These are phyloP conservation scores for Macroramphosus scolopax DNA, from an alignment of 2,797 vertebrate species.

Conservation along the genomic window DNA sequence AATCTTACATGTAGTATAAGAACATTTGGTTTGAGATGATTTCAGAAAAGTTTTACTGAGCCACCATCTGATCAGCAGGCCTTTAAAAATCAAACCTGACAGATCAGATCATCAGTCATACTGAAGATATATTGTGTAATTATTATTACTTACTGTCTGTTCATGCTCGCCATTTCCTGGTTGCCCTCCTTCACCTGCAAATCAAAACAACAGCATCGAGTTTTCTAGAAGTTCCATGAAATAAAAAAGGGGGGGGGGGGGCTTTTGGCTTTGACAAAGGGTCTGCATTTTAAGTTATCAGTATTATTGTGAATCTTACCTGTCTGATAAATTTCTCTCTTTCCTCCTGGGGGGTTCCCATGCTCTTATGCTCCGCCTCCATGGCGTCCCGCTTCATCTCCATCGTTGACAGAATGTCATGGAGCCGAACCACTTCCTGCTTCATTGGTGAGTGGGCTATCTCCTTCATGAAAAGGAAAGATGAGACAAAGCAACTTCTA, in stretches of 20 bases:
- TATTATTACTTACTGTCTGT: conserved; percentile 86
- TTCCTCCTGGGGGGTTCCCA: conserved; percentile 89
- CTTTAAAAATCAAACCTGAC: too few species aligned
- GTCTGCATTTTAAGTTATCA: too few species aligned
- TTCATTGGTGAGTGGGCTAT: conserved; percentile 86
- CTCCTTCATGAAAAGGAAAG: conserved; percentile 75
- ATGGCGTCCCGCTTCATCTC: conserved; percentile 83
- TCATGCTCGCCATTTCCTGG: conserved; percentile 96
- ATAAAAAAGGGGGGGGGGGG: too few species aligned
- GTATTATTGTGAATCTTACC: too few species aligned
- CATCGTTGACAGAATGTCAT: conserved; percentile 83
- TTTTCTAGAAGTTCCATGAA: too few species aligned
- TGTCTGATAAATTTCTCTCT: conserved; percentile 88
- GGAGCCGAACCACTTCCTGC: conserved; percentile 84
- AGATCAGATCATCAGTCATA: too few species aligned
- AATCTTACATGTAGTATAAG: too few species aligned
- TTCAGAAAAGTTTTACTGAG: too few species aligned
- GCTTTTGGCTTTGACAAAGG: too few species aligned
- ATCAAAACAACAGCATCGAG: conserved; percentile 15
- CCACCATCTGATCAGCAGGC: too few species aligned
- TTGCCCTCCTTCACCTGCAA: conserved; percentile 93
- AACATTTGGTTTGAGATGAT: too few species aligned
- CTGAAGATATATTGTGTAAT: too few species aligned
- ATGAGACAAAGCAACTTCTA: not conserved
- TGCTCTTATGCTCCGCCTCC: conserved; percentile 86